Evolutionary conservation across 2,113 vertebrate species (phyloP).

Genomic region (Nesoenas mayeri): DNA sequence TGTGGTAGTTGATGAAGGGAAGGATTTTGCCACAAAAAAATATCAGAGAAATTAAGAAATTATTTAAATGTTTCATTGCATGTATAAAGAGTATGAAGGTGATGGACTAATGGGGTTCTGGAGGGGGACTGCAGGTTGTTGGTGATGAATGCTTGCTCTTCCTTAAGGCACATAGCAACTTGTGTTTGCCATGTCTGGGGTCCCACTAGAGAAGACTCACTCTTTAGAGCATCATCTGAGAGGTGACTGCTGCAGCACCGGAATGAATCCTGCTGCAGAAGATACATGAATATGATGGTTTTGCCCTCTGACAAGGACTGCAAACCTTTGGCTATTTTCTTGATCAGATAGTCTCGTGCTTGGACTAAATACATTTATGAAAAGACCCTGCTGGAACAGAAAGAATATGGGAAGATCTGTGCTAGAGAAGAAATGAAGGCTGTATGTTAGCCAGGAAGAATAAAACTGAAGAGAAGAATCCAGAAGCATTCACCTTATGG

Average conservation of each 20-base stretch:
- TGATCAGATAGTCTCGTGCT: not conserved
- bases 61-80: not conserved
- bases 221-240: not conserved
- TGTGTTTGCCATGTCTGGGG: not conserved
- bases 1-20: not conserved
- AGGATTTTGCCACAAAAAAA: not conserved
- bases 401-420: not conserved
- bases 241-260: not conserved
- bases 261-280: not conserved
- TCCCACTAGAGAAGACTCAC: not conserved
- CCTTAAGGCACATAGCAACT: not conserved
- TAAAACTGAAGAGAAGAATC: not conserved
- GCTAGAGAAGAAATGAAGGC: not conserved
- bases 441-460: not conserved
- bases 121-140: not conserved
- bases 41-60: not conserved
- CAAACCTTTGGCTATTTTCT: not conserved
- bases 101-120: not conserved
- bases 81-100: not conserved
- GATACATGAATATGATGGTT: not conserved
- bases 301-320: not conserved
- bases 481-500: not conserved
- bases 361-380: not conserved
- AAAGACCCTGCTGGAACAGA: not conserved
- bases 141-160: not conserved